A percentile compares a stretch with the other conserved stretches of the same genome.
These are phyloP conservation scores for Varanus salvator DNA, from an alignment of 2,113 vertebrate species.

Conservation along the genomic window DNA sequence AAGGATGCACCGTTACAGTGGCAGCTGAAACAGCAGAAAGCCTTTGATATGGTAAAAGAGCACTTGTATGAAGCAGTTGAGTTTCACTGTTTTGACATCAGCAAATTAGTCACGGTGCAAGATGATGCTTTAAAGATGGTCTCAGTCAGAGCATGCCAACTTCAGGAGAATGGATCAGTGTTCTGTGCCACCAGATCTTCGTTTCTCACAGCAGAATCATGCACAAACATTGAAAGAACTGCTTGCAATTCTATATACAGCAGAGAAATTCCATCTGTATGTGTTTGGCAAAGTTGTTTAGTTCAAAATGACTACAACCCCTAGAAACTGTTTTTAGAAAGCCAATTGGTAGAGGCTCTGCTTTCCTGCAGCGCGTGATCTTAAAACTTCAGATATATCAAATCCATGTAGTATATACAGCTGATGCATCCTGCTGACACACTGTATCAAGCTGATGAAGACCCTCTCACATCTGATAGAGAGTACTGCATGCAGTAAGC, in stretches of 20 bases:
- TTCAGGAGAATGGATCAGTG: neutral
- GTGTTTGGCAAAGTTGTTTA: neutral
- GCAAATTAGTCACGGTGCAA: neutral
- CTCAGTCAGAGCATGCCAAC: neutral
- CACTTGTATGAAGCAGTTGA: neutral
- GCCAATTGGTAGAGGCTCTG: neutral
- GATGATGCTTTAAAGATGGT: neutral
- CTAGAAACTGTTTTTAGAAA: neutral
- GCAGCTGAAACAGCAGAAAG: neutral
- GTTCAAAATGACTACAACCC: neutral
- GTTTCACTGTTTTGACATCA: neutral
- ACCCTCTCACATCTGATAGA: neutral
- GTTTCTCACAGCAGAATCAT: neutral
- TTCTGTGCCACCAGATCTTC: neutral
- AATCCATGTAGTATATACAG: neutral
- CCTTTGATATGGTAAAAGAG: neutral
- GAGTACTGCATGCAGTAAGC: neutral
- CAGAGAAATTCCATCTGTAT: neutral
- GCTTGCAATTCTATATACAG: neutral
- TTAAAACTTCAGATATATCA: neutral
- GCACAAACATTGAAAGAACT: neutral
- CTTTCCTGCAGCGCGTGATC: neutral
- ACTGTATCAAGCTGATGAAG: neutral
- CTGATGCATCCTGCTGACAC: neutral
- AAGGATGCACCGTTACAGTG: neutral